A percentile compares a stretch with the other conserved stretches of the same genome.
phyloP scores from a whole-genome alignment of 1,140 invertebrate genomes.

The Scaptomyza hsui region DNA sequence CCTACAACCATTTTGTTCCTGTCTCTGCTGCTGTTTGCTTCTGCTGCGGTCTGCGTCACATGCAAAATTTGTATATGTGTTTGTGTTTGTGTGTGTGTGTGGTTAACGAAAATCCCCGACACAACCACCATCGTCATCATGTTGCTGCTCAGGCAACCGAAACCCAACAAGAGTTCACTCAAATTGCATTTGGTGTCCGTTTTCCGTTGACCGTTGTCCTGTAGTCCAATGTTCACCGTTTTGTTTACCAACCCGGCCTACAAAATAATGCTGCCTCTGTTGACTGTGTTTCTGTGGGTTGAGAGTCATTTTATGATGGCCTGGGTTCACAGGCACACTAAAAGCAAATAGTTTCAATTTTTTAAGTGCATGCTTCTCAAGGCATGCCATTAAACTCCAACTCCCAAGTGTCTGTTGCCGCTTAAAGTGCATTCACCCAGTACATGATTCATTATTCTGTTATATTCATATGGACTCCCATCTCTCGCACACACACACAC shows the following conservation, averaged over 20 bases:
- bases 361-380: slow-evolving; percentile 32
- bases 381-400: slow-evolving; percentile 29
- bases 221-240: slow-evolving; percentile 31
- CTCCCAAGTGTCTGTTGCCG: slow-evolving; percentile 2
- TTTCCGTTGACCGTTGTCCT: background rate
- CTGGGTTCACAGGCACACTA: slow-evolving; percentile 8
- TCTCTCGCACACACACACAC: background rate
- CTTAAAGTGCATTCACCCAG: slow-evolving; percentile 24
- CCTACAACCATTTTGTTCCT: background rate
- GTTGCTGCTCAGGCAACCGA: slow-evolving; percentile 72
- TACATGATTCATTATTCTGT: slow-evolving; percentile 33
- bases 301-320: slow-evolving; percentile 17
- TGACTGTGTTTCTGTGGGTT: background rate
- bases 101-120: slow-evolving; percentile 39
- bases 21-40: slow-evolving; percentile 42
- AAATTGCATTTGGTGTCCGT: slow-evolving; percentile 76
- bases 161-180: slow-evolving; percentile 74
- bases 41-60: slow-evolving; percentile 51
- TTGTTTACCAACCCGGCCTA: slow-evolving; percentile 44
- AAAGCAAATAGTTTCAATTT: slow-evolving; percentile 40
- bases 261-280: slow-evolving; percentile 33
- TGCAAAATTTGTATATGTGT: slow-evolving; percentile 64
- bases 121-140: slow-evolving; percentile 16
- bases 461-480: background rate
- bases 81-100: slow-evolving; percentile 47